These are phyloP conservation scores for Antheraea pernyi DNA, from an alignment of 1,140 invertebrate genomes.

Conservation along the genomic window DNA sequence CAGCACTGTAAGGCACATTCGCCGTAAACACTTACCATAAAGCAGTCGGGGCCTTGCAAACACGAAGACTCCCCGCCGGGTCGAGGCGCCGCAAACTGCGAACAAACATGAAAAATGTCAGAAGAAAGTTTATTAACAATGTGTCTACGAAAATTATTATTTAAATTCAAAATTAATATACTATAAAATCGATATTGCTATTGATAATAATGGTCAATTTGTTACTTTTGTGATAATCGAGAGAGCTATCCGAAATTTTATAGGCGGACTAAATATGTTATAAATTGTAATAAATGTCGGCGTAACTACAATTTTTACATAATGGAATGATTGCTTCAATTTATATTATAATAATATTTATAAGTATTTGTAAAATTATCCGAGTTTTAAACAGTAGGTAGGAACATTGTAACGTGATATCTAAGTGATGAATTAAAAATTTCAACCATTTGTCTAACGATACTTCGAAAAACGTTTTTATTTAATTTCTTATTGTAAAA, in stretches of 20 bases:
- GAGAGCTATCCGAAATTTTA: neutral
- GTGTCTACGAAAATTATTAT: slow-evolving; percentile 8
- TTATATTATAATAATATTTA: neutral
- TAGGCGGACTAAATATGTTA: slow-evolving; percentile 8
- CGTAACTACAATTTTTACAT: slow-evolving; percentile 8
- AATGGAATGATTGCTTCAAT: slow-evolving; percentile 2
- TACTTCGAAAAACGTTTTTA: too few species aligned
- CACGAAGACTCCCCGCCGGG: slow-evolving; percentile 81
- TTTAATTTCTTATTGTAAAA: too few species aligned
- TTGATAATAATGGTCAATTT: slow-evolving; percentile 14
- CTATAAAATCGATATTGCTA: slow-evolving; percentile 4
- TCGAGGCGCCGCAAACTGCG: slow-evolving; percentile 79
- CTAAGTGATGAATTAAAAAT: too few species aligned
- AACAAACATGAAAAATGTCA: slow-evolving; percentile 67
- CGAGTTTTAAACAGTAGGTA: too few species aligned
- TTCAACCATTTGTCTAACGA: too few species aligned
- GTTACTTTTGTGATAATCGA: slow-evolving; percentile 1
- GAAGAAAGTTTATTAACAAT: slow-evolving; percentile 7
- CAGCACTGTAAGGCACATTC: neutral
- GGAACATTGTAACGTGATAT: too few species aligned
- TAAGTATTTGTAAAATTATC: too few species aligned
- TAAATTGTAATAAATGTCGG: slow-evolving; percentile 13
- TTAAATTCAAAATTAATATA: slow-evolving; percentile 12
- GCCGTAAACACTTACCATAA: slow-evolving; percentile 80
- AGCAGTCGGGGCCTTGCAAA: slow-evolving; percentile 83